Conservation (phyloP, 2,888 invertebrate genomes). For the Epinotia demarniana region DNA sequence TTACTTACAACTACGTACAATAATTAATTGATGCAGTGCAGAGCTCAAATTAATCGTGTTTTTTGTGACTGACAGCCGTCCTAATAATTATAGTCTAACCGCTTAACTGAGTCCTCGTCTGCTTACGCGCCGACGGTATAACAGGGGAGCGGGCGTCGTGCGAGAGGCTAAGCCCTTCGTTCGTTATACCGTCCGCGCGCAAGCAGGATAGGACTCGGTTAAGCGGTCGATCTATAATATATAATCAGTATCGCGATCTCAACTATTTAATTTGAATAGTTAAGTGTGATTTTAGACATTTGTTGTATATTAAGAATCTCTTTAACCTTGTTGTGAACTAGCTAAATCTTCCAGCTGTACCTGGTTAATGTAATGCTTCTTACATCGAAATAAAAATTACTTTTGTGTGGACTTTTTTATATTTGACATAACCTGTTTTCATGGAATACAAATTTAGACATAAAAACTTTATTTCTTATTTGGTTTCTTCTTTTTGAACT, state of each 20-base stretch:
- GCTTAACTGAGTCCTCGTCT: no score
- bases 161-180: no score
- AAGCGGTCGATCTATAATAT: neutral
- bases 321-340: constrained; percentile 22
- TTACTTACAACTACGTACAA: neutral
- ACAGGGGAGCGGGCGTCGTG: no score
- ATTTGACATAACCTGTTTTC: constrained; percentile 43
- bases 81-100: neutral
- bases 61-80: constrained; percentile 36
- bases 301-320: constrained; percentile 23
- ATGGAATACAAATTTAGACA: constrained; percentile 44
- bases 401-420: constrained; percentile 56
- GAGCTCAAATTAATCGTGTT: constrained; percentile 24
- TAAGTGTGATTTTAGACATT: constrained; percentile 10
- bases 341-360: constrained; percentile 39
- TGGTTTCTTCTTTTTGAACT: constrained; percentile 71
- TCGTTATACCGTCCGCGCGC: no score
- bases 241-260: constrained; percentile 28
- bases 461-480: constrained; percentile 56
- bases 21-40: neutral
- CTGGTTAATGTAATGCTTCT: constrained; percentile 40
- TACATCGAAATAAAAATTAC: constrained; percentile 48
- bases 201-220: no score
- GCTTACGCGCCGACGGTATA: no score
- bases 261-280: constrained; percentile 24